Percentiles rank a stretch among this genome's conserved stretches.
These are phyloP conservation scores for Phyto melanocephala DNA, from an alignment of 2,888 invertebrate species.

Conservation along the genomic window DNA sequence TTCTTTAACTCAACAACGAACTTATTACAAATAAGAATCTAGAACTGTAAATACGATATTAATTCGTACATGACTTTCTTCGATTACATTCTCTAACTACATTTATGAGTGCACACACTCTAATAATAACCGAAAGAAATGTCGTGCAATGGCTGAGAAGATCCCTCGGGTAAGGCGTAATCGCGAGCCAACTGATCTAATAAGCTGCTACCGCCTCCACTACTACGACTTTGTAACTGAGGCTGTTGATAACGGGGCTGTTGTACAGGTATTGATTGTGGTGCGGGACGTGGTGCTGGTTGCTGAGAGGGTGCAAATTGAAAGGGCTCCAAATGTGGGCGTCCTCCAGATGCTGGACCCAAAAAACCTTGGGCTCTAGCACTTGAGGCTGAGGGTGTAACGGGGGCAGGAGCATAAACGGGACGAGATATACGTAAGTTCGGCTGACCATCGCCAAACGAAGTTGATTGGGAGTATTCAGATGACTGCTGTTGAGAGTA, in stretches of 20 bases:
- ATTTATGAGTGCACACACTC: conserved; percentile 53
- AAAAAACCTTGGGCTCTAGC: conserved; percentile 75
- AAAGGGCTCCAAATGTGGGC: conserved; percentile 72
- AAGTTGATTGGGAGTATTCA: conserved; percentile 63
- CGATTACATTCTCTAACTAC: conserved; percentile 11
- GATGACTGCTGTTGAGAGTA: conserved; percentile 72
- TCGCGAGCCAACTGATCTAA: conserved; percentile 90
- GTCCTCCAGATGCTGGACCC: conserved; percentile 74
- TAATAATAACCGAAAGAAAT: conserved; percentile 91
- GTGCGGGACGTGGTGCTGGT: conserved; percentile 70
- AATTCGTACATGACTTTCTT: conserved; percentile 56
- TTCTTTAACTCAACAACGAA: conserved; percentile 42
- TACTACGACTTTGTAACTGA: conserved; percentile 71
- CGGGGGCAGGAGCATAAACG: conserved; percentile 75
- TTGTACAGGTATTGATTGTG: conserved; percentile 68
- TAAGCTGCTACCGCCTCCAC: conserved; percentile 80
- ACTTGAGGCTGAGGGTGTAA: conserved; percentile 72
- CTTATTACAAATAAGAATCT: conserved; percentile 35
- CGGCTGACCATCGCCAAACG: conserved; percentile 75
- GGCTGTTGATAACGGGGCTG: conserved; percentile 70
- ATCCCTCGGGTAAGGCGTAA: conserved; percentile 86
- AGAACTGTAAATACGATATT: conserved; percentile 55
- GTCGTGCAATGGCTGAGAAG: conserved; percentile 86
- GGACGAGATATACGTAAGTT: conserved; percentile 77
- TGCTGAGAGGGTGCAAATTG: conserved; percentile 70